Conservation (phyloP, 2,113 vertebrate species). For the Grallaria varia region DNA sequence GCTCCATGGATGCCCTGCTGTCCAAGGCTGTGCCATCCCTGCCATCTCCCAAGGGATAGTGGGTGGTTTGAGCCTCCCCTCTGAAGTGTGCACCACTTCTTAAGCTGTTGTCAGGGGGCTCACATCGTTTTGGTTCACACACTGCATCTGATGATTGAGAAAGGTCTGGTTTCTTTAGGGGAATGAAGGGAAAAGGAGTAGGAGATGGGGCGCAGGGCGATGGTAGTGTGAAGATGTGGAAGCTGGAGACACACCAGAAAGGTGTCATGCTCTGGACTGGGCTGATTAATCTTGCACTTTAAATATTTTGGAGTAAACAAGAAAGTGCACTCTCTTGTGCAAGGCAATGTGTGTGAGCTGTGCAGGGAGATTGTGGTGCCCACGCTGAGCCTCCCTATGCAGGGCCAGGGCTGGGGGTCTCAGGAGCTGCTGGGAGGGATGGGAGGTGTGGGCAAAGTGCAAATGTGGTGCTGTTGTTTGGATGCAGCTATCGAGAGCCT, state of each 20-base stretch:
- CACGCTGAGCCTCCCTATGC: background rate
- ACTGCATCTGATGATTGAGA: background rate
- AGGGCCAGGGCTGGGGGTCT: accelerated
- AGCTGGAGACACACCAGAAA: background rate
- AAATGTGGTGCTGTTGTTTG: background rate
- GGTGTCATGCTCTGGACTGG: background rate
- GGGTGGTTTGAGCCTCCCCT: background rate
- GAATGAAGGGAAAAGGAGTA: background rate
- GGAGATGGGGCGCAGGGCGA: background rate
- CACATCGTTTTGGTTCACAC: accelerated
- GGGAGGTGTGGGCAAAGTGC: background rate
- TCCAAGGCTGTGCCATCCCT: background rate
- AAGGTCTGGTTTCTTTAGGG: background rate
- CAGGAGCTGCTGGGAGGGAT: background rate
- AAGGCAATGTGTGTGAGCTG: background rate
- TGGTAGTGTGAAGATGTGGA: background rate
- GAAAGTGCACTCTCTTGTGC: background rate
- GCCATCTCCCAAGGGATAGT: background rate
- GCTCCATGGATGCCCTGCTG: background rate
- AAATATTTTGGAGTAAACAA: background rate
- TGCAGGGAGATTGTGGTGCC: background rate
- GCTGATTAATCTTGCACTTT: background rate
- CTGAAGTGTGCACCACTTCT: accelerated
- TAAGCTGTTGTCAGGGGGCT: background rate
- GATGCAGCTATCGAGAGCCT: background rate